These are phyloP conservation scores for Acropora tenuis DNA, from an alignment of 64 coral and sea anemone genomes.

Conservation along the genomic window DNA sequence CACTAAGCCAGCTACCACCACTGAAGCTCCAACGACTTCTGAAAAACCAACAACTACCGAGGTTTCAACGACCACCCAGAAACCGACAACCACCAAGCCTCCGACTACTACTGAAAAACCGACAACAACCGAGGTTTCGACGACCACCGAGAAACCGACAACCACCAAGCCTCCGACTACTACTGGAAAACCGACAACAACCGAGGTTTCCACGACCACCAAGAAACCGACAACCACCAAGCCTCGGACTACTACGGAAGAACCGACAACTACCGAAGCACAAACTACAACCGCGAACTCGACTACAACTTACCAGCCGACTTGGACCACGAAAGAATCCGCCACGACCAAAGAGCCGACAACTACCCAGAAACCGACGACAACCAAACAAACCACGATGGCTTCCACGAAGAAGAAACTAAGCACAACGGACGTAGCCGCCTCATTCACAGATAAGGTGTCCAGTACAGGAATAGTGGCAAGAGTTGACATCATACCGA, in stretches of 20 bases:
- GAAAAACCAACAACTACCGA: neutral
- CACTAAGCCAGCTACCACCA: neutral
- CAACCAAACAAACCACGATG: neutral
- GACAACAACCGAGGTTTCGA: neutral
- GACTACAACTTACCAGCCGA: neutral
- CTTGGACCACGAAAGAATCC: neutral
- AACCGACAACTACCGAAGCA: constrained; percentile 8
- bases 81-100: neutral
- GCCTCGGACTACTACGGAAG: neutral
- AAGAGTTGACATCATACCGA: neutral
- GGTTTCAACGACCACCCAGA: neutral
- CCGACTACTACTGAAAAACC: neutral
- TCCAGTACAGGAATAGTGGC: neutral
- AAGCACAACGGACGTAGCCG: neutral
- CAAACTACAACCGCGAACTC: neutral
- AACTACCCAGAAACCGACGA: constrained; percentile 13
- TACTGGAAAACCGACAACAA: neutral
- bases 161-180: neutral
- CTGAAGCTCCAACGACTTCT: constrained; percentile 6
- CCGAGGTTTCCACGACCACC: neutral
- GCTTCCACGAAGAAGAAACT: neutral
- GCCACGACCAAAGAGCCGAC: neutral
- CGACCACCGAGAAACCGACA: neutral
- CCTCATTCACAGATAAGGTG: neutral
- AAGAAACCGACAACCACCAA: constrained; percentile 2